These are phyloP conservation scores for Connochaetes taurinus DNA, from an alignment of 2,113 vertebrate genomes.

Conservation along the genomic window DNA sequence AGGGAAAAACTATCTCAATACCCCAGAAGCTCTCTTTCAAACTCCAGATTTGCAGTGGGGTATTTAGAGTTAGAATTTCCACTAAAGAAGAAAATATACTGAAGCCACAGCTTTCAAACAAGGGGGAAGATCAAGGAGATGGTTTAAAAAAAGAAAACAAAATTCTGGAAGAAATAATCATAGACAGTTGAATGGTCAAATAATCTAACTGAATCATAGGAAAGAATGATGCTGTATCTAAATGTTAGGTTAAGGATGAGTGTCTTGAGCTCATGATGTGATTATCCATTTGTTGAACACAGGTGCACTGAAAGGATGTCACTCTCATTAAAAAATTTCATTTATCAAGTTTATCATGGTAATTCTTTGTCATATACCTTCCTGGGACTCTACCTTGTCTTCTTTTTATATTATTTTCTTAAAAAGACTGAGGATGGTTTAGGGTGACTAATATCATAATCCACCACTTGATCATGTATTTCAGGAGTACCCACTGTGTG, in stretches of 20 bases:
- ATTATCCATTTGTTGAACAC: background rate
- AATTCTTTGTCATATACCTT: background rate
- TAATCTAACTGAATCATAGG: conserved; percentile 24
- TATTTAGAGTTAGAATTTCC: conserved; percentile 51
- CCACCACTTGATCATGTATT: background rate
- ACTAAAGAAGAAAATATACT: conserved; percentile 22
- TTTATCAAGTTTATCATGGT: background rate
- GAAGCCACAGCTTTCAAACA: conserved; percentile 24
- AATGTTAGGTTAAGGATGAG: background rate
- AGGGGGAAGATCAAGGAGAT: background rate
- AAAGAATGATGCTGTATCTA: conserved; percentile 24
- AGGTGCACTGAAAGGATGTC: background rate
- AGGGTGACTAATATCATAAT: background rate
- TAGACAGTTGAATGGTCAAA: conserved; percentile 20
- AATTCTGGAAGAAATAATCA: conserved; percentile 14
- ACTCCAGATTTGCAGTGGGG: conserved; percentile 31
- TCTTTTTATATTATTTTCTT: background rate
- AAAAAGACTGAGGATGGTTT: background rate
- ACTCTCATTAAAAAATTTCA: background rate
- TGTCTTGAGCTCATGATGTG: background rate
- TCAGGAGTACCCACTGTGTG: background rate
- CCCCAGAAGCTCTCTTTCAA: conserved; percentile 51
- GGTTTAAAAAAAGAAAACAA: background rate
- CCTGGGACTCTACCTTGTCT: background rate
- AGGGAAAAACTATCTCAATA: conserved; percentile 46